Conservation (phyloP, 2,888 invertebrate genomes). For the Amphiduros pacificus region DNA sequence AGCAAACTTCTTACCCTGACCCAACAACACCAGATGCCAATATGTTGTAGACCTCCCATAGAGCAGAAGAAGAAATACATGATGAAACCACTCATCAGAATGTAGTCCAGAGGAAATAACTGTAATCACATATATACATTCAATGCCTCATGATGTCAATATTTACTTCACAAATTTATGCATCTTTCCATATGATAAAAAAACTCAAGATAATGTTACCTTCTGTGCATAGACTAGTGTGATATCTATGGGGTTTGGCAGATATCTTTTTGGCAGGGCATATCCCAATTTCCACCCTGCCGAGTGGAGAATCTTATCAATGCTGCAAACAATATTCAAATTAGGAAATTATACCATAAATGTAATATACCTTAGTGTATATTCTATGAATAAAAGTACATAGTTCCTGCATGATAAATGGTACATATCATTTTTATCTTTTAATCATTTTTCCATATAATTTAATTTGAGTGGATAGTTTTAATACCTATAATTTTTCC, state of each 20-base stretch:
- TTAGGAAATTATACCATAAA: too few species aligned
- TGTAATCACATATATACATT: too few species aligned
- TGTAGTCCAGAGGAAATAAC: slow-evolving; percentile 60
- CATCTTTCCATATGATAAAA: too few species aligned
- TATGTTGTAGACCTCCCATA: slow-evolving; percentile 56
- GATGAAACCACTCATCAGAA: slow-evolving; percentile 54
- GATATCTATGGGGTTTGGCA: slow-evolving; percentile 60
- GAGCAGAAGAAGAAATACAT: slow-evolving; percentile 58
- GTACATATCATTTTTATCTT: too few species aligned
- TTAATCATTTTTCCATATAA: too few species aligned
- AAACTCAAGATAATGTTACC: slow-evolving; percentile 33
- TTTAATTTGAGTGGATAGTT: too few species aligned
- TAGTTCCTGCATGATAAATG: too few species aligned
- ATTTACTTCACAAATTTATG: background rate
- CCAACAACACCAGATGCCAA: slow-evolving; percentile 60
- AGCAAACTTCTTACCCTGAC: slow-evolving; percentile 57
- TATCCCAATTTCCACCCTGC: slow-evolving; percentile 57
- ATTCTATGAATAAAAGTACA: too few species aligned
- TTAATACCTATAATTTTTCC: too few species aligned
- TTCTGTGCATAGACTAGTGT: slow-evolving; percentile 55
- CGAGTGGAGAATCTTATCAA: slow-evolving; percentile 60
- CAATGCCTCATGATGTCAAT: too few species aligned
- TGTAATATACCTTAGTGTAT: too few species aligned
- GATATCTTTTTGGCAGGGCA: slow-evolving; percentile 49
- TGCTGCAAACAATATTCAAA: slow-evolving; percentile 40